phyloP scores from a whole-genome alignment of 2,113 vertebrate genomes.

The Sitta europaea region DNA sequence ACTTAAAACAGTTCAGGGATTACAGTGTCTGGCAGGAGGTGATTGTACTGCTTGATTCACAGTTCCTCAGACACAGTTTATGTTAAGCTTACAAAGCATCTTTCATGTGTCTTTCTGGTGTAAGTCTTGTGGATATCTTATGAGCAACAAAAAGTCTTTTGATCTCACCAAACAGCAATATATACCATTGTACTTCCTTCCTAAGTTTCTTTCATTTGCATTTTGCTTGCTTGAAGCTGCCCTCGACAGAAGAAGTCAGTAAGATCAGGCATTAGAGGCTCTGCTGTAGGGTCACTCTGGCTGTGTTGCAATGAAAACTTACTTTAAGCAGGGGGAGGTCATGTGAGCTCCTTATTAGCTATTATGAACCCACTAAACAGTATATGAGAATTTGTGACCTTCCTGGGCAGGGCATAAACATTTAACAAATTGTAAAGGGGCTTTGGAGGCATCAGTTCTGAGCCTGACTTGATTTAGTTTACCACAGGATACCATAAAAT shows the following conservation, averaged over 20 bases:
- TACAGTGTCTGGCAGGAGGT: background rate
- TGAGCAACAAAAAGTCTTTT: background rate
- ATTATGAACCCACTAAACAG: background rate
- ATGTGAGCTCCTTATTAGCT: background rate
- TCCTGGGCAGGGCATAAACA: background rate
- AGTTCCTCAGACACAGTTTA: background rate
- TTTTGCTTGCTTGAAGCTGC: background rate
- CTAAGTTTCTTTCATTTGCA: background rate
- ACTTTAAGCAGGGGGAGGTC: background rate
- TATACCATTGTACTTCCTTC: background rate
- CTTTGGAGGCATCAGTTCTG: background rate
- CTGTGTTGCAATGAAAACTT: background rate
- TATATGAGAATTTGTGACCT: background rate
- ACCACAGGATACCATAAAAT: background rate
- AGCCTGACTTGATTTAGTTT: background rate
- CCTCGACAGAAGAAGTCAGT: background rate
- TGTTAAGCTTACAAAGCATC: background rate
- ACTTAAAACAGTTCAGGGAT: background rate
- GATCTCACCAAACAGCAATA: background rate
- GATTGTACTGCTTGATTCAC: background rate
- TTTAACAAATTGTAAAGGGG: background rate
- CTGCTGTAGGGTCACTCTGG: background rate
- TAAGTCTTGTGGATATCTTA: background rate
- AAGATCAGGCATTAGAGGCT: background rate
- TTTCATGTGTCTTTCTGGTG: background rate